These are phyloP conservation scores for Ruditapes philippinarum DNA, from an alignment of 1,140 invertebrate genomes.

Conservation along the genomic window DNA sequence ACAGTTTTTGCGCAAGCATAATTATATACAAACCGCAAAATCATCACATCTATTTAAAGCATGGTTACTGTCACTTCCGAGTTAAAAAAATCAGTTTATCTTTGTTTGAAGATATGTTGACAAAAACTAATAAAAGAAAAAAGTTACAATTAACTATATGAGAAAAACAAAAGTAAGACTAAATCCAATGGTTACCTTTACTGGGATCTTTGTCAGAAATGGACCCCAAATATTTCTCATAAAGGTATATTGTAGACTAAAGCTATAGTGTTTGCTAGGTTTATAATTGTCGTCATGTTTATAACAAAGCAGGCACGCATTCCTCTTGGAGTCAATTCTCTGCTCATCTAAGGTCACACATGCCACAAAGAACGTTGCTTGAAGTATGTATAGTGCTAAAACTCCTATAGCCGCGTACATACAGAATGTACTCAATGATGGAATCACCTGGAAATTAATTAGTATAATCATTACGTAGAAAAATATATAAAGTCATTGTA, in stretches of 20 bases:
- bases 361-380: slow-evolving; percentile 98
- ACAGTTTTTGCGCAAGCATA: too few relatives aligned
- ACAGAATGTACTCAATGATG: slow-evolving; percentile 93
- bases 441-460: slow-evolving; percentile 94
- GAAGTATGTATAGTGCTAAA: slow-evolving; percentile 96
- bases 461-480: too few relatives aligned
- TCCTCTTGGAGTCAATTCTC: slow-evolving; percentile 89
- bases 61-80: too few relatives aligned
- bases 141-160: slow-evolving; percentile 86
- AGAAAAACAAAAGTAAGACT: not conserved
- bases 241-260: slow-evolving; percentile 86
- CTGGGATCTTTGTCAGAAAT: slow-evolving; percentile 84
- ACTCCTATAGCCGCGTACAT: slow-evolving; percentile 86
- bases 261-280: slow-evolving; percentile 86
- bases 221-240: slow-evolving; percentile 87
- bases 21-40: too few relatives aligned
- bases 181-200: slow-evolving; percentile 83
- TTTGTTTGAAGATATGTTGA: too few relatives aligned
- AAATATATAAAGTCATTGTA: too few relatives aligned
- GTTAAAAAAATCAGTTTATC: too few relatives aligned
- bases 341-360: slow-evolving; percentile 92
- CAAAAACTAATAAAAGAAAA: too few relatives aligned
- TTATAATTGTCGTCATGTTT: slow-evolving; percentile 87
- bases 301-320: slow-evolving; percentile 91
- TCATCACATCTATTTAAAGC: too few relatives aligned